phyloP scores from a whole-genome alignment of 2,797 vertebrate genomes.

The Adrianichthys oophorus region DNA sequence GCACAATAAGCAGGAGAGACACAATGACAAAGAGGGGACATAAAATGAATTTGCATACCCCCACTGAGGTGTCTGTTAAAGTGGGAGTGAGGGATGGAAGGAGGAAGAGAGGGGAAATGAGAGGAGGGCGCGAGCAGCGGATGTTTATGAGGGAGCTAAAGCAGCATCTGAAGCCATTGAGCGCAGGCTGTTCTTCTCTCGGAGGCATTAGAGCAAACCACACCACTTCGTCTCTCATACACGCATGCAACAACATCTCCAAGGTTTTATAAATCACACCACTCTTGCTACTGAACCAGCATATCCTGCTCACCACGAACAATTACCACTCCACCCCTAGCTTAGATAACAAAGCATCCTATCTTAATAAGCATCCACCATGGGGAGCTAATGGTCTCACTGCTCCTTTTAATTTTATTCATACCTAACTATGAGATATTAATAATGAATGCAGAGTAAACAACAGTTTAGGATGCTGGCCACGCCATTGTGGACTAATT shows the following conservation, averaged over 20 bases:
- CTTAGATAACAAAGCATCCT: conserved; percentile 81
- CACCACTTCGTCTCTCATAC: conserved; percentile 61
- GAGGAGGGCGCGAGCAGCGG: conserved; percentile 39
- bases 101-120: conserved; percentile 17
- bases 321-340: conserved; percentile 71
- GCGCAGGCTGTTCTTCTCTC: conserved; percentile 64
- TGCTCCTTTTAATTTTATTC: conserved; percentile 86
- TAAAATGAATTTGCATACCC: conserved; percentile 56
- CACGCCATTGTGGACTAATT: conserved; percentile 84
- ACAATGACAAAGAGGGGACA: conserved; percentile 46
- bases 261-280: conserved; percentile 76
- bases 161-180: conserved; percentile 56
- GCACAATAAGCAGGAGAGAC: conserved; percentile 39
- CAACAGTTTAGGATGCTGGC: conserved; percentile 84
- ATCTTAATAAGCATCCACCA: conserved; percentile 83
- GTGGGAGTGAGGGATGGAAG: conserved; percentile 23
- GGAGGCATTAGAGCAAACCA: conserved; percentile 64
- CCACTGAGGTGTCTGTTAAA: conserved; percentile 41
- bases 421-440: conserved; percentile 86
- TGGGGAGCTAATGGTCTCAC: conserved; percentile 82
- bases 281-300: conserved; percentile 71
- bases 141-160: conserved; percentile 53
- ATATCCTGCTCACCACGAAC: conserved; percentile 72
- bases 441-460: conserved; percentile 87
- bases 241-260: conserved; percentile 65